Conservation (phyloP, 2,113 vertebrate genomes). For the Suricata suricatta region DNA sequence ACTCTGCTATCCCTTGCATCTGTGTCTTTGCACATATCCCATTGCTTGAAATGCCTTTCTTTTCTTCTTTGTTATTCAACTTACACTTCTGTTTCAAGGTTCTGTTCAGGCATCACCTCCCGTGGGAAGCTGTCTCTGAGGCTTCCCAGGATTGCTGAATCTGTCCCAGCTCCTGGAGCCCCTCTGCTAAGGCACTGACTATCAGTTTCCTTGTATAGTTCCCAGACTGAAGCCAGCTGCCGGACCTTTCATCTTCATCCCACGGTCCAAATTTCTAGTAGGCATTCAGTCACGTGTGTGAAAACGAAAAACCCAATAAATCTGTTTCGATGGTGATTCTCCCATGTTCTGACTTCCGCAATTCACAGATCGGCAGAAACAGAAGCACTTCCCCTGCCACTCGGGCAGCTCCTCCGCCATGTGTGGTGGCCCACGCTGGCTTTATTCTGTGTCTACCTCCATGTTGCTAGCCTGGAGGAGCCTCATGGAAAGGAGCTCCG, state of each 20-base stretch:
- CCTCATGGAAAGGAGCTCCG: accelerated
- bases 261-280: not conserved
- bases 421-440: not conserved
- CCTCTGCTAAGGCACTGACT: not conserved
- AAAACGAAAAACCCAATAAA: not conserved
- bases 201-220: not conserved
- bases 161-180: not conserved
- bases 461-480: no score
- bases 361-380: not conserved
- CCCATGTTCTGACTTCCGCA: not conserved
- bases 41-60: not conserved
- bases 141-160: not conserved
- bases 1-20: not conserved
- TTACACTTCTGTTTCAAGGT: not conserved
- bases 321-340: not conserved
- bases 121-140: not conserved
- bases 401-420: not conserved
- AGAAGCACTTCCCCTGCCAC: not conserved
- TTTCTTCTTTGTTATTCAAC: not conserved
- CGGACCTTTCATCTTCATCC: not conserved
- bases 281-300: not conserved
- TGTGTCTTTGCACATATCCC: not conserved
- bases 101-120: not conserved
- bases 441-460: not conserved
- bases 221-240: not conserved